Percentiles rank a stretch among this genome's conserved stretches.
phyloP scores from a whole-genome alignment of 1,140 invertebrate genomes.

The Orchesella cincta region DNA sequence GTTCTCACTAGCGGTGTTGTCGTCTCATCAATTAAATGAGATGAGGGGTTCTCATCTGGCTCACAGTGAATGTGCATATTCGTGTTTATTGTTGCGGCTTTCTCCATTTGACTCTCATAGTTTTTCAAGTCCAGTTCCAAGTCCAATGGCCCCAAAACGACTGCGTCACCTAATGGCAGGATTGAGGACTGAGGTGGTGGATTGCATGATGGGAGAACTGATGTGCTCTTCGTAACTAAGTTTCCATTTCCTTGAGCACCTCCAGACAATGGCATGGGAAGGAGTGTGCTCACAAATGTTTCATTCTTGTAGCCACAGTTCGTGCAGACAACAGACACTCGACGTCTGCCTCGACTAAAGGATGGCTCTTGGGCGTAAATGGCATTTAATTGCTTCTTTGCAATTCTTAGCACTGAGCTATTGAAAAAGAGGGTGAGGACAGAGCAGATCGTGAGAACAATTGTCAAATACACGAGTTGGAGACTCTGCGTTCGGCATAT shows the following conservation, averaged over 20 bases:
- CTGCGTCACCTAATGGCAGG: conserved; percentile 32
- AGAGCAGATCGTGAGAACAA: conserved; percentile 49
- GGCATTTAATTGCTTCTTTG: conserved; percentile 49
- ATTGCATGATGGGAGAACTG: neutral
- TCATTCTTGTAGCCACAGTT: conserved; percentile 50
- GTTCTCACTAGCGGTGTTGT: conserved; percentile 40
- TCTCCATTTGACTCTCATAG: neutral
- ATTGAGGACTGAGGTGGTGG: conserved; percentile 1
- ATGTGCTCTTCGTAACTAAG: neutral
- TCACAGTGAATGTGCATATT: neutral
- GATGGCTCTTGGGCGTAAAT: conserved; percentile 47
- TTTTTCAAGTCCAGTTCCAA: neutral
- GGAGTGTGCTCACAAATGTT: conserved; percentile 46
- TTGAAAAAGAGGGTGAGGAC: conserved; percentile 50
- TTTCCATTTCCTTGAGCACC: neutral
- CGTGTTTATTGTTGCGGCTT: neutral
- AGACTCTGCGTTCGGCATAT: conserved; percentile 48
- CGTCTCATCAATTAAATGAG: conserved; percentile 29
- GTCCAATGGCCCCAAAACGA: conserved; percentile 36
- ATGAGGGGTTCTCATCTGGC: neutral
- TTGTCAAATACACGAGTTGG: conserved; percentile 47
- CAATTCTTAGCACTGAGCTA: conserved; percentile 47
- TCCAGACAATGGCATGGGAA: neutral
- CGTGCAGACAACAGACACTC: conserved; percentile 47
- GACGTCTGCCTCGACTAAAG: conserved; percentile 13